Percentiles rank a stretch among this genome's conserved stretches.
These are phyloP conservation scores for Irena cyanogastra DNA, from an alignment of 2,113 vertebrate genomes.

Conservation along the genomic window DNA sequence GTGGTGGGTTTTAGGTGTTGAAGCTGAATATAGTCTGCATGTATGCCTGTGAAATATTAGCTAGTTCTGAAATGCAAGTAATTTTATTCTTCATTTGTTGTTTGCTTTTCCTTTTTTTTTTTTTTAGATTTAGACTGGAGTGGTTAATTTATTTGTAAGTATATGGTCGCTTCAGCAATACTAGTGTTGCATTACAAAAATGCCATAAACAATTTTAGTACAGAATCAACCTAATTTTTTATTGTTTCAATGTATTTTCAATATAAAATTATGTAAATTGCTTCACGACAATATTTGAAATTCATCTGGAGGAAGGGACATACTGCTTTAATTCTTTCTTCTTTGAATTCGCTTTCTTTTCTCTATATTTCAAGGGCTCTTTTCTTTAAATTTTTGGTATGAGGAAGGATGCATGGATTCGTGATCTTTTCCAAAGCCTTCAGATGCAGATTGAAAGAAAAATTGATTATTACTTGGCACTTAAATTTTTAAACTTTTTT, in stretches of 20 bases:
- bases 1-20: background rate
- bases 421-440: background rate
- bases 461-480: background rate
- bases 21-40: background rate
- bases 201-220: background rate
- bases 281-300: background rate
- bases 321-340: background rate
- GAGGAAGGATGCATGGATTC: background rate
- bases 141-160: background rate
- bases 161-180: background rate
- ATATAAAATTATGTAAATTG: background rate
- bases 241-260: background rate
- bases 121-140: background rate
- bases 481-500: background rate
- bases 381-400: background rate
- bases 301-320: background rate
- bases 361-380: background rate
- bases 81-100: background rate
- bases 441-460: background rate
- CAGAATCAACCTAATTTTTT: background rate
- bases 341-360: background rate
- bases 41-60: background rate
- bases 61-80: background rate
- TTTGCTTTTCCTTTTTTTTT: background rate
- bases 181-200: background rate